phyloP scores from a whole-genome alignment of 2,888 invertebrate species.

The Chironomus riparius region DNA sequence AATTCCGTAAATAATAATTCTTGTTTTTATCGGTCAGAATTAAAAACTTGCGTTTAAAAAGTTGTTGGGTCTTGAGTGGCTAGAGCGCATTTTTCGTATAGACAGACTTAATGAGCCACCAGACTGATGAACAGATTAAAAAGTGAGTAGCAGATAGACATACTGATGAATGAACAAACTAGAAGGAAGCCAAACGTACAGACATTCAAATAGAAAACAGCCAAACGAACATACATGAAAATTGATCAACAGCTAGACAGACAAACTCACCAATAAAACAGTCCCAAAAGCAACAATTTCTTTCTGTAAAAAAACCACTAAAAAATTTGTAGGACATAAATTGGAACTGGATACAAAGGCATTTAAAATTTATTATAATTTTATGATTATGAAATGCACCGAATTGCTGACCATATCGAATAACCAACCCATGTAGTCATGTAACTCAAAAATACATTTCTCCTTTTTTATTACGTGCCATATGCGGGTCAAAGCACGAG shows the following conservation, averaged over 20 bases:
- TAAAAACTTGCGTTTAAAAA: too few species aligned
- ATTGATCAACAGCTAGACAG: too few species aligned
- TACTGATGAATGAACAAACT: too few species aligned
- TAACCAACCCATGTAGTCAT: background rate
- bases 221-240: too few species aligned
- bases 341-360: background rate
- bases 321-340: background rate
- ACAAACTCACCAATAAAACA: too few species aligned
- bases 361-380: slow-evolving; percentile 15
- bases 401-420: slow-evolving; percentile 17
- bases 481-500: slow-evolving; percentile 9
- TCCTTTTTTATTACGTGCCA: slow-evolving; percentile 7
- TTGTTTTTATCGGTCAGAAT: background rate
- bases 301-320: background rate
- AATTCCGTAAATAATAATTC: background rate
- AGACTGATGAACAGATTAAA: too few species aligned
- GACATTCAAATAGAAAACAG: too few species aligned
- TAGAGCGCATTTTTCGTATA: background rate
- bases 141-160: too few species aligned
- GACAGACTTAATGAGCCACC: too few species aligned
- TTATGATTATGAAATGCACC: slow-evolving; percentile 4
- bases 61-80: too few species aligned
- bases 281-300: too few species aligned
- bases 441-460: background rate
- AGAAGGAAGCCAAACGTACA: too few species aligned